These are phyloP conservation scores for Pterostichus madidus DNA, from an alignment of 2,888 invertebrate species.

Conservation along the genomic window DNA sequence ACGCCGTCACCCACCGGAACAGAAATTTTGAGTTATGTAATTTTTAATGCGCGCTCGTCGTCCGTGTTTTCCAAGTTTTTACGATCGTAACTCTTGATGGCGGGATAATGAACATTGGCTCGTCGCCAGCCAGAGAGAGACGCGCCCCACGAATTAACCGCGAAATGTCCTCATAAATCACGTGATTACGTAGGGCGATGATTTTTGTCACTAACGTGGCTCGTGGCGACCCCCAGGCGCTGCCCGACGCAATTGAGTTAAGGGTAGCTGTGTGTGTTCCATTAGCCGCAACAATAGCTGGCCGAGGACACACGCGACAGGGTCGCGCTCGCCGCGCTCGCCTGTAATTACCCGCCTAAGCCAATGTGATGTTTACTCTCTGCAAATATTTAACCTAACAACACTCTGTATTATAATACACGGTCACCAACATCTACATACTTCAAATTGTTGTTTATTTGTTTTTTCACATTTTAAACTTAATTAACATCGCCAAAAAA, in stretches of 20 bases:
- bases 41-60: conserved; percentile 72
- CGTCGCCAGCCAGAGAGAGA: conserved; percentile 70
- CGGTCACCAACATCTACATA: too few species aligned
- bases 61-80: conserved; percentile 68
- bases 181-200: conserved; percentile 75
- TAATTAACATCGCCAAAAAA: conserved; percentile 44
- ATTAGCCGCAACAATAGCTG: conserved; percentile 62
- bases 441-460: conserved; percentile 52
- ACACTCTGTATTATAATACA: conserved; percentile 35
- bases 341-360: conserved; percentile 42
- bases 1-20: conserved; percentile 76
- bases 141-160: conserved; percentile 74
- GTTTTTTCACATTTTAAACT: conserved; percentile 33
- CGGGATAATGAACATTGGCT: conserved; percentile 72
- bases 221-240: neutral
- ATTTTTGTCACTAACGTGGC: conserved; percentile 72
- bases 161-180: conserved; percentile 75
- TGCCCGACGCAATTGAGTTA: conserved; percentile 70
- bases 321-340: neutral
- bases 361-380: conserved; percentile 47
- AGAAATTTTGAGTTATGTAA: conserved; percentile 76
- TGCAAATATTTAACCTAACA: conserved; percentile 42
- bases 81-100: conserved; percentile 68
- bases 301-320: conserved; percentile 22
- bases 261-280: conserved; percentile 65